Conservation (phyloP, 2,797 vertebrate species). For the Enteromius afrohamiltoni region DNA sequence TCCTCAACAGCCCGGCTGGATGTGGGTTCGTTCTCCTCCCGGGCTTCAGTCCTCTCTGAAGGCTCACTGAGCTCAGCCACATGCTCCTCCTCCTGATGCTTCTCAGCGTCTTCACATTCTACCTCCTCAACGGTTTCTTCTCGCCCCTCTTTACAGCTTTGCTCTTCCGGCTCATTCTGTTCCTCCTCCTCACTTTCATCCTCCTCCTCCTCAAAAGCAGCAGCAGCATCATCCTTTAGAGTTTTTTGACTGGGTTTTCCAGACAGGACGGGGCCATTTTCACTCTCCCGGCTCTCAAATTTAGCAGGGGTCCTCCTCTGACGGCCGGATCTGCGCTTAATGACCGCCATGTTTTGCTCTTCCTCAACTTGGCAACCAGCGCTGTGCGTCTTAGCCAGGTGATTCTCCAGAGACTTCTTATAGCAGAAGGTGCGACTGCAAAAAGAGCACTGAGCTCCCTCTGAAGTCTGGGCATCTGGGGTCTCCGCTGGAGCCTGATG, state of each 20-base stretch:
- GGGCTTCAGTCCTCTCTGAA: constrained; percentile 63
- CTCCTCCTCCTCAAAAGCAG: constrained; percentile 66
- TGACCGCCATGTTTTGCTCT: constrained; percentile 67
- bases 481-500: background rate
- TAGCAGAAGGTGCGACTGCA: constrained; percentile 79
- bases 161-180: constrained; percentile 60
- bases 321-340: constrained; percentile 81
- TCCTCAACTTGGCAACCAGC: constrained; percentile 61
- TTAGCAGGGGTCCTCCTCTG: constrained; percentile 84
- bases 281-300: constrained; percentile 75
- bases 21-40: constrained; percentile 70
- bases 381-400: constrained; percentile 77
- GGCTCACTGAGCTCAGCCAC: constrained; percentile 59
- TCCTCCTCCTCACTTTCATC: constrained; percentile 70
- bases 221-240: constrained; percentile 48
- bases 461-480: constrained; percentile 61
- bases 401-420: constrained; percentile 81
- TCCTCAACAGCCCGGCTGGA: constrained; percentile 72
- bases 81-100: constrained; percentile 71
- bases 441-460: constrained; percentile 74
- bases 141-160: background rate
- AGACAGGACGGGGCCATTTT: constrained; percentile 65
- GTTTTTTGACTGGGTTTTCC: constrained; percentile 62
- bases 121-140: constrained; percentile 68
- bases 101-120: constrained; percentile 68